phyloP scores from a whole-genome alignment of 2,888 invertebrate species.

The Zonitis immaculata region DNA sequence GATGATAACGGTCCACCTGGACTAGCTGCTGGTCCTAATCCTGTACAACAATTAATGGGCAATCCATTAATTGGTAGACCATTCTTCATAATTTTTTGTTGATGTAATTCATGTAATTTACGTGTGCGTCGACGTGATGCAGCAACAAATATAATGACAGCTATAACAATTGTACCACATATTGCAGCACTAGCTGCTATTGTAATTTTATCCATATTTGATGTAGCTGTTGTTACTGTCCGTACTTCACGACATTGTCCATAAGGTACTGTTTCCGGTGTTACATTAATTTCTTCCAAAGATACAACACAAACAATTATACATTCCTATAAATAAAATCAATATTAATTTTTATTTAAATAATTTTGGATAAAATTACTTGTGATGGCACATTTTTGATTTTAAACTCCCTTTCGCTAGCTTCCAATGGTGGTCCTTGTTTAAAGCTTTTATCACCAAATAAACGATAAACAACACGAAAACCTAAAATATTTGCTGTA shows the following conservation, averaged over 20 bases:
- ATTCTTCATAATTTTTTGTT: constrained; percentile 59
- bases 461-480: constrained; percentile 80
- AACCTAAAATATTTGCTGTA: constrained; percentile 81
- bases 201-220: constrained; percentile 92
- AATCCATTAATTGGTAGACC: constrained; percentile 67
- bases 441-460: constrained; percentile 89
- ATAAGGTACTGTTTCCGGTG: constrained; percentile 80
- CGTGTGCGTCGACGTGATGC: constrained; percentile 75
- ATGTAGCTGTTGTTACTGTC: constrained; percentile 75
- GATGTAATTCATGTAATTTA: constrained; percentile 67
- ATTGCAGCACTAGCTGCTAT: constrained; percentile 91
- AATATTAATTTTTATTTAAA: not conserved
- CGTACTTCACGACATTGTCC: constrained; percentile 85
- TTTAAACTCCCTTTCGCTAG: constrained; percentile 86
- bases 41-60: constrained; percentile 75
- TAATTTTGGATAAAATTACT: constrained; percentile 49
- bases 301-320: constrained; percentile 91
- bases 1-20: constrained; percentile 77
- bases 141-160: constrained; percentile 84
- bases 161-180: constrained; percentile 86
- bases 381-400: constrained; percentile 89
- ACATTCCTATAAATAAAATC: constrained; percentile 67
- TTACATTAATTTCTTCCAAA: constrained; percentile 81
- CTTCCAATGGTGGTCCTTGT: constrained; percentile 83
- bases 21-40: constrained; percentile 66